These are phyloP conservation scores for Ephestia elutella DNA, from an alignment of 1,140 invertebrate species.

Conservation along the genomic window DNA sequence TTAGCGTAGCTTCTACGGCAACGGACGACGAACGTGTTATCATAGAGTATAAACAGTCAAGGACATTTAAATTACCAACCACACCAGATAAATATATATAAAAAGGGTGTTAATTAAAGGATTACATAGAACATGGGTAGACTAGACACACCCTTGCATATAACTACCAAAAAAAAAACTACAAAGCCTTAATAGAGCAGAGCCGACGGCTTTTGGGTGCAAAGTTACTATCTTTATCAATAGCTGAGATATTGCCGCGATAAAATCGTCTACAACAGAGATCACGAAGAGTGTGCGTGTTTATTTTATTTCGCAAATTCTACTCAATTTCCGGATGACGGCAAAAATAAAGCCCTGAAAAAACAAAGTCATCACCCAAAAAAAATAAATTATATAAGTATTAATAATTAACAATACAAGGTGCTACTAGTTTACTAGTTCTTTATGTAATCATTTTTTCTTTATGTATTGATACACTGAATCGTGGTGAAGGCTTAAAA, in stretches of 20 bases:
- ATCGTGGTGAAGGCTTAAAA: too few relatives aligned
- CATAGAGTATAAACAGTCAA: conserved; percentile 6
- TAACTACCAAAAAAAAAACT: too few relatives aligned
- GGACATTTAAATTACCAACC: neutral
- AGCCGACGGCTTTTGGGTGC: neutral
- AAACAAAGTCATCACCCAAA: neutral
- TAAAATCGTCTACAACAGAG: conserved; percentile 11
- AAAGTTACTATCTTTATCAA: conserved; percentile 2
- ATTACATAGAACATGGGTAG: neutral
- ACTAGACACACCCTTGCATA: neutral
- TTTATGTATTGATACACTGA: too few relatives aligned
- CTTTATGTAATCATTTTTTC: too few relatives aligned
- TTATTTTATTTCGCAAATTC: neutral
- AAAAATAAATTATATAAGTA: neutral
- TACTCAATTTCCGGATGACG: neutral
- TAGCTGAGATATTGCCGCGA: conserved; percentile 2
- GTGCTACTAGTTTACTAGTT: too few relatives aligned
- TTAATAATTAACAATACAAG: too few relatives aligned
- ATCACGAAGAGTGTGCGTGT: conserved; percentile 5
- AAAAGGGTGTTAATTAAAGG: neutral
- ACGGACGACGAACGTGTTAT: too few relatives aligned
- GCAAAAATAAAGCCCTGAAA: neutral
- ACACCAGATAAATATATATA: neutral
- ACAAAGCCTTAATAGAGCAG: neutral
- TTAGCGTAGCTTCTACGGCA: too few relatives aligned